Percentiles rank a stretch among this genome's conserved stretches.
phyloP scores from a whole-genome alignment of 2,797 vertebrate genomes.

The Tiaroga cobitis region DNA sequence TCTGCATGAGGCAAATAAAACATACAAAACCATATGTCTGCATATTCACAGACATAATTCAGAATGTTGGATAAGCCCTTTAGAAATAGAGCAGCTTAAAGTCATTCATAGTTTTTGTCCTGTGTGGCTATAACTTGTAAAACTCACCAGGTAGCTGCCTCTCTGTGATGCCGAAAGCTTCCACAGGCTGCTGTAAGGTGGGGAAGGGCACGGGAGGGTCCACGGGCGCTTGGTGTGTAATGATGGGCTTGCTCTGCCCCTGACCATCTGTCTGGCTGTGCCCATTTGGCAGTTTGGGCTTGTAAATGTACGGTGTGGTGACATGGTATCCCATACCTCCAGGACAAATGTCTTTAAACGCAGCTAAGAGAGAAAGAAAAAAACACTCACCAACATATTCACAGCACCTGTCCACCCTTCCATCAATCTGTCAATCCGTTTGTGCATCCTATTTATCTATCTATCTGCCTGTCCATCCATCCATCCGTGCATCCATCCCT shows the following conservation, averaged over 20 bases:
- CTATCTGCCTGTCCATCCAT: neutral
- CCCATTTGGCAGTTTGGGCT: constrained; percentile 65
- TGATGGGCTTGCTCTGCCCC: constrained; percentile 50
- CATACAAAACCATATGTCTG: neutral
- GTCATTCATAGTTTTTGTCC: neutral
- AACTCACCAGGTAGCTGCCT: constrained; percentile 81
- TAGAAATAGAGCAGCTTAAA: neutral
- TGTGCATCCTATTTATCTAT: neutral
- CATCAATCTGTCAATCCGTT: neutral
- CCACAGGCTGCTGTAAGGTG: constrained; percentile 88
- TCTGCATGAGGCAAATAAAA: neutral
- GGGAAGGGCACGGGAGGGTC: constrained; percentile 86
- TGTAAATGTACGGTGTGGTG: constrained; percentile 81
- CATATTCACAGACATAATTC: constrained; percentile 7
- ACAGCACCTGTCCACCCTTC: neutral
- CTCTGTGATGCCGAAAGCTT: constrained; percentile 87
- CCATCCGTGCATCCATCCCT: neutral
- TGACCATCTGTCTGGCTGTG: constrained; percentile 76
- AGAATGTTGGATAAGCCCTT: neutral
- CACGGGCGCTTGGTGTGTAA: constrained; percentile 78
- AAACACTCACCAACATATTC: neutral
- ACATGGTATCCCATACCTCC: constrained; percentile 99
- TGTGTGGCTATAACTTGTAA: constrained; percentile 75
- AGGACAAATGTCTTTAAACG: constrained; percentile 98
- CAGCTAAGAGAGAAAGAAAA: constrained; percentile 75